Conservation (phyloP, 2,888 invertebrate genomes). For the Melikaiella ostensackeni region DNA sequence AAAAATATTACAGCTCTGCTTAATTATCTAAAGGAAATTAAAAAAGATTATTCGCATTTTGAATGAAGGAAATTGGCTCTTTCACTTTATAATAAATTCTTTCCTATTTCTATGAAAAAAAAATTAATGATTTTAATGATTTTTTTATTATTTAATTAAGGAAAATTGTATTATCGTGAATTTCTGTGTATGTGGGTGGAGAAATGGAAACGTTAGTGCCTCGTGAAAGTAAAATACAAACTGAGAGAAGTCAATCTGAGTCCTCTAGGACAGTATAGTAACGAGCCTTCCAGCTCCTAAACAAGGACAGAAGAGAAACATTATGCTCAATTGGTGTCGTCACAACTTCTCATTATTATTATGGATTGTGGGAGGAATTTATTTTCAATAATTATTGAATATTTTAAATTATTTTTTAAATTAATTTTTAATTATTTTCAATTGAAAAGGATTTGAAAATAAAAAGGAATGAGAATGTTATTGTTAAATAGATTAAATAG, state of each 20-base stretch:
- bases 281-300: constrained; percentile 7
- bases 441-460: not conserved
- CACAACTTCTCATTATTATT: not conserved
- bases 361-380: not conserved
- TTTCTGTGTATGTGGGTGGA: constrained; percentile 7
- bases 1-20: not conserved
- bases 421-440: not conserved
- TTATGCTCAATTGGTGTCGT: constrained; percentile 3
- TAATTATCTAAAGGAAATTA: not conserved
- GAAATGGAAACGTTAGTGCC: constrained; percentile 36
- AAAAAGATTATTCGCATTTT: not conserved
- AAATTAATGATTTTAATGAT: not conserved
- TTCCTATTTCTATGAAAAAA: not conserved
- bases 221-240: constrained; percentile 36
- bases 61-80: not conserved
- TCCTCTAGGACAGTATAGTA: constrained; percentile 1
- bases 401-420: not conserved
- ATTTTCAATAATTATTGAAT: not conserved
- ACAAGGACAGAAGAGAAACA: constrained; percentile 18
- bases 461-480: not conserved
- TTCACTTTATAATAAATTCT: not conserved
- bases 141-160: not conserved
- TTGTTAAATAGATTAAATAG: too few species aligned
- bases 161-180: constrained; percentile 11
- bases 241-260: constrained; percentile 36